Evolutionary conservation across 1,140 invertebrate genomes (phyloP).

Genomic region (Xylocopa sonorina): DNA sequence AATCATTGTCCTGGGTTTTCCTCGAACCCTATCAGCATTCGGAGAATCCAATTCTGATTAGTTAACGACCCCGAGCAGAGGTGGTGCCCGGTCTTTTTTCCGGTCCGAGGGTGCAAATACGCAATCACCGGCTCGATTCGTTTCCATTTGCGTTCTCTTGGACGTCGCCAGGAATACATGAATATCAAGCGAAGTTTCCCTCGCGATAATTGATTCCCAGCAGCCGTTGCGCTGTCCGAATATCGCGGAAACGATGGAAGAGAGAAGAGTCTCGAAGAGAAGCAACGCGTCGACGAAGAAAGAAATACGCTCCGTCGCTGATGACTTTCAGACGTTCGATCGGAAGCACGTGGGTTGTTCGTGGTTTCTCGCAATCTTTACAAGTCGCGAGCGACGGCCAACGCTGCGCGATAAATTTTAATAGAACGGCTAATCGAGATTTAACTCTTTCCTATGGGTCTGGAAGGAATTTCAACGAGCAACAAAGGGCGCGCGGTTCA

Average conservation of each 20-base stretch:
- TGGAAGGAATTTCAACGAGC: background rate
- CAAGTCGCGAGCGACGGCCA: background rate
- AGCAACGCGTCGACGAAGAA: too few species aligned
- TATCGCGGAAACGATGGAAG: too few species aligned
- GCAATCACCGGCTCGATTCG: background rate
- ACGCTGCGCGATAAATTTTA: conserved; percentile 5
- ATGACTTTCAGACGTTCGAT: background rate
- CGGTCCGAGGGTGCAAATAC: background rate
- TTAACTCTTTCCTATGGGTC: background rate
- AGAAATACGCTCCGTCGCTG: background rate
- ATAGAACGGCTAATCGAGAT: background rate
- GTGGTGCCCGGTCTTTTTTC: background rate
- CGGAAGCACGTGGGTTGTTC: background rate
- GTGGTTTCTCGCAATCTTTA: background rate
- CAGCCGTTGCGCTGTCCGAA: too few species aligned
- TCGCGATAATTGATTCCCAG: conserved; percentile 33
- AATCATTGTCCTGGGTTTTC: too few species aligned
- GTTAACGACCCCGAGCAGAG: background rate
- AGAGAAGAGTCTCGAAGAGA: background rate
- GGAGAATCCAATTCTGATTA: background rate
- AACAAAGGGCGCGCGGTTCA: too few species aligned
- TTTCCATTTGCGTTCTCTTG: conserved; percentile 18
- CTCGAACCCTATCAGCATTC: background rate
- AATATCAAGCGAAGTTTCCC: conserved; percentile 13
- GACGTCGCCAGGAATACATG: conserved; percentile 14